phyloP scores from a whole-genome alignment of 2,113 vertebrate genomes.

The Marcusenius ussheri region DNA sequence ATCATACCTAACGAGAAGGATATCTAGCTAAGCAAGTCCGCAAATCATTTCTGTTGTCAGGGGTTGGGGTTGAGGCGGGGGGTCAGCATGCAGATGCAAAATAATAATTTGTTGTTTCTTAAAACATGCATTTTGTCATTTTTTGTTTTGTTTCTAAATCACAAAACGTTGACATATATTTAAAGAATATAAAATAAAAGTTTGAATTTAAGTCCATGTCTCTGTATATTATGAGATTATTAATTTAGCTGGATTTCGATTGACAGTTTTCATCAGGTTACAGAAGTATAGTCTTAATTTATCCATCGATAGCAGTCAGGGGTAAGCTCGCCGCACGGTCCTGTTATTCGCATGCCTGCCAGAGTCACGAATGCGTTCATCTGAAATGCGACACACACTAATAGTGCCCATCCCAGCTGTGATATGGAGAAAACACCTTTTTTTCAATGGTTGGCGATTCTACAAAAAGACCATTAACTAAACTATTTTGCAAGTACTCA shows the following conservation, averaged over 20 bases:
- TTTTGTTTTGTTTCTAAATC: background rate
- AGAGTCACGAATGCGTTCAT: background rate
- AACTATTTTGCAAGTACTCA: background rate
- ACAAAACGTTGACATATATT: background rate
- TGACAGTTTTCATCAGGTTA: background rate
- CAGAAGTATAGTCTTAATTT: background rate
- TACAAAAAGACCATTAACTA: background rate
- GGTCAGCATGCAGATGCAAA: background rate
- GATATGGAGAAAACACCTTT: background rate
- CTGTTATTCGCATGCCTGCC: background rate
- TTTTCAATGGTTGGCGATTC: background rate
- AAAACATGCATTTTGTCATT: background rate
- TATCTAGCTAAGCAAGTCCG: background rate
- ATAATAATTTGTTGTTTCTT: background rate
- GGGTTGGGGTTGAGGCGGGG: background rate
- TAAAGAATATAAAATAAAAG: constrained; percentile 7
- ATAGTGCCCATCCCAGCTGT: background rate
- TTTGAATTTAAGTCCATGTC: background rate
- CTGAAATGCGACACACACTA: background rate
- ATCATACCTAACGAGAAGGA: background rate
- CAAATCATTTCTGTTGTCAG: background rate
- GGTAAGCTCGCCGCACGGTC: background rate
- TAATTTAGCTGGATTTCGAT: background rate
- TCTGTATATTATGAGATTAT: background rate
- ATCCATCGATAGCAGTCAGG: background rate